phyloP scores from a whole-genome alignment of 2,113 vertebrate genomes.

The Alethe castanea region DNA sequence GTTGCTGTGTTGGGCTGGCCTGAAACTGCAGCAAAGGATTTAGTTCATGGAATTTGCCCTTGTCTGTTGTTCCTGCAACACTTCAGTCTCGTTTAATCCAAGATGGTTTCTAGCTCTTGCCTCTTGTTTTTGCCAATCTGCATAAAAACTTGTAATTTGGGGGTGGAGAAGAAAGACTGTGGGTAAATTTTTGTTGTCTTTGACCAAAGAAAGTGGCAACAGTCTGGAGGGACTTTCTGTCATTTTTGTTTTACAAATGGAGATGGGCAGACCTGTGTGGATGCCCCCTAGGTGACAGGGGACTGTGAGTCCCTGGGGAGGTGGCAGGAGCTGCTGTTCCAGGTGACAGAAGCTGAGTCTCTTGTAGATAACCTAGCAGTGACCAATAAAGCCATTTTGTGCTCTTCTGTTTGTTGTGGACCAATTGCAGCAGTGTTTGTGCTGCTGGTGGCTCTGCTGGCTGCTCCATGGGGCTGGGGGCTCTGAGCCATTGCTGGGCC shows the following conservation, averaged over 20 bases:
- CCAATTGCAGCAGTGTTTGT: rapidly evolving
- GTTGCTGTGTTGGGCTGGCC: background rate
- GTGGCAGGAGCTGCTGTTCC: rapidly evolving
- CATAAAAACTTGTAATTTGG: background rate
- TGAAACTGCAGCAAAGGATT: background rate
- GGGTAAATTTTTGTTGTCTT: background rate
- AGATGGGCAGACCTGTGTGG: background rate
- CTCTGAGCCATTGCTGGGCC: background rate
- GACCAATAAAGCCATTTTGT: background rate
- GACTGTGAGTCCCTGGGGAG: background rate
- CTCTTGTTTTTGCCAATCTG: background rate
- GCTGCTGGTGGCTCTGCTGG: rapidly evolving
- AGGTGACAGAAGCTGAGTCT: background rate
- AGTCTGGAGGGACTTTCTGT: background rate
- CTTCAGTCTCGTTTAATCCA: background rate
- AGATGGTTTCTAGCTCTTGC: background rate
- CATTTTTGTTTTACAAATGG: background rate
- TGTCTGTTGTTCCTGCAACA: background rate
- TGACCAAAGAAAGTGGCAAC: background rate
- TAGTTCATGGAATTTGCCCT: background rate
- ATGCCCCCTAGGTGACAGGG: rapidly evolving
- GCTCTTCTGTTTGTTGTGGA: background rate
- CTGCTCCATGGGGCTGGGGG: rapidly evolving
- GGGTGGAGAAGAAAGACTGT: background rate
- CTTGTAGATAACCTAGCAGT: background rate